Percentiles rank a stretch among this genome's conserved stretches.
phyloP scores from a whole-genome alignment of 2,113 vertebrate species.

The Fulmarus glacialis region DNA sequence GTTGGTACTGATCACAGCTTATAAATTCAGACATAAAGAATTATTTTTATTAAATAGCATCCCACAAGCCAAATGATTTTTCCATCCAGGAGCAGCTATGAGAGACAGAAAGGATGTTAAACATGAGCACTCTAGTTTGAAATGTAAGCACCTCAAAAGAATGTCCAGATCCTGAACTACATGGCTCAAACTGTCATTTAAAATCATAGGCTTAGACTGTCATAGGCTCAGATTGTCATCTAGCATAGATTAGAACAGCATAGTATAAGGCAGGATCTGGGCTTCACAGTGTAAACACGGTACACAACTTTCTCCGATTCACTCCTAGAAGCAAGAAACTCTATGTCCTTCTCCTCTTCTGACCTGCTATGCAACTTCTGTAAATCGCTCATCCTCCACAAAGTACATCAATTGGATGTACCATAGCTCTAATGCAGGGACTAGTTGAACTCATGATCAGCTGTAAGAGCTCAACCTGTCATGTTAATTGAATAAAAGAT shows the following conservation, averaged over 20 bases:
- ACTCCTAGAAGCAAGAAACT: not conserved
- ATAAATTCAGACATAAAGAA: constrained; percentile 1
- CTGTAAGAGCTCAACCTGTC: not conserved
- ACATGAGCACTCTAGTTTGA: not conserved
- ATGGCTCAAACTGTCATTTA: not conserved
- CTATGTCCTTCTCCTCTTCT: not conserved
- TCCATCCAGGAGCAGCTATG: not conserved
- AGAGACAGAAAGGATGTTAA: not conserved
- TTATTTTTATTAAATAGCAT: not conserved
- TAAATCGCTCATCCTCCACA: not conserved
- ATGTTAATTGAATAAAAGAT: not conserved
- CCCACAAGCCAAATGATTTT: not conserved
- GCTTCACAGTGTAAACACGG: not conserved
- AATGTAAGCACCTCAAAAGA: not conserved
- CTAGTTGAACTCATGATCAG: not conserved
- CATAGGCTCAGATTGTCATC: not conserved
- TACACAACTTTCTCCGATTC: fast-evolving
- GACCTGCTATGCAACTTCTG: not conserved
- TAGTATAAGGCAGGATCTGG: not conserved
- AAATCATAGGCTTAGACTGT: not conserved
- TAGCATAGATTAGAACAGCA: not conserved
- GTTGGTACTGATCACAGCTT: not conserved
- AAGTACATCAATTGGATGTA: not conserved
- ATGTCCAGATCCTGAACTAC: not conserved
- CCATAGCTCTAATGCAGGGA: not conserved